Percentiles rank a stretch among this genome's conserved stretches.
Evolutionary conservation across 30 jellyfish, hydroid and myxozoan species (phyloP).

Genomic region (Pelagia noctiluca): DNA sequence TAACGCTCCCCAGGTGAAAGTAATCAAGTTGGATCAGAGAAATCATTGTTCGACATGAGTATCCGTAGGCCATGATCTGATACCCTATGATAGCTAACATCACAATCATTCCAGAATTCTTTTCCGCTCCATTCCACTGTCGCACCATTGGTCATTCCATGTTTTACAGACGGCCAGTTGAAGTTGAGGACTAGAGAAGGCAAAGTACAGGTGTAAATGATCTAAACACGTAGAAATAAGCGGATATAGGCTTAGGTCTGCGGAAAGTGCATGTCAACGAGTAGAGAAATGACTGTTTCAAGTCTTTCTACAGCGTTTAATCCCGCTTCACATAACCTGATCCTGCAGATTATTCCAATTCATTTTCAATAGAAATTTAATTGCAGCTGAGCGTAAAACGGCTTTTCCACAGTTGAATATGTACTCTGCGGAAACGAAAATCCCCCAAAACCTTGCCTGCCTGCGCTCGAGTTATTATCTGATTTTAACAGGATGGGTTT

Average conservation of each 20-base stretch:
- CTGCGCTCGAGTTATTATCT: neutral
- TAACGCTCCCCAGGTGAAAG: too few relatives aligned
- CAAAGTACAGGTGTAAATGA: slow-evolving; percentile 15
- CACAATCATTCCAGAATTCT: too few relatives aligned
- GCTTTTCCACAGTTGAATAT: neutral
- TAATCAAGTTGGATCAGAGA: too few relatives aligned
- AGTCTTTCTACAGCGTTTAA: slow-evolving; percentile 14
- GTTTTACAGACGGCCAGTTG: too few relatives aligned
- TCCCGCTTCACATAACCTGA: slow-evolving; percentile 22
- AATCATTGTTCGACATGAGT: too few relatives aligned
- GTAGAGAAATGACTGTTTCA: slow-evolving; percentile 25
- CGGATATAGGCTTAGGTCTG: slow-evolving; percentile 8
- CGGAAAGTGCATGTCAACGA: slow-evolving; percentile 36
- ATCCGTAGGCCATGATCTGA: too few relatives aligned
- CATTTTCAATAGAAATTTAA: slow-evolving; percentile 18
- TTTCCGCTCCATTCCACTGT: too few relatives aligned
- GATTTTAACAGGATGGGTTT: slow-evolving; percentile 5
- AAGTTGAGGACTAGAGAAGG: too few relatives aligned
- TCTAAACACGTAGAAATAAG: slow-evolving; percentile 2
- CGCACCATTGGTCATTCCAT: too few relatives aligned
- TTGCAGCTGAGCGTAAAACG: slow-evolving; percentile 45
- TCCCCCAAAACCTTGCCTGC: neutral
- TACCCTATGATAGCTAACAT: too few relatives aligned
- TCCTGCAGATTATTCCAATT: slow-evolving; percentile 27
- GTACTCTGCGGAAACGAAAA: neutral